phyloP scores from a whole-genome alignment of 2,888 invertebrate species.

The Rhimphoctona megacephalus region DNA sequence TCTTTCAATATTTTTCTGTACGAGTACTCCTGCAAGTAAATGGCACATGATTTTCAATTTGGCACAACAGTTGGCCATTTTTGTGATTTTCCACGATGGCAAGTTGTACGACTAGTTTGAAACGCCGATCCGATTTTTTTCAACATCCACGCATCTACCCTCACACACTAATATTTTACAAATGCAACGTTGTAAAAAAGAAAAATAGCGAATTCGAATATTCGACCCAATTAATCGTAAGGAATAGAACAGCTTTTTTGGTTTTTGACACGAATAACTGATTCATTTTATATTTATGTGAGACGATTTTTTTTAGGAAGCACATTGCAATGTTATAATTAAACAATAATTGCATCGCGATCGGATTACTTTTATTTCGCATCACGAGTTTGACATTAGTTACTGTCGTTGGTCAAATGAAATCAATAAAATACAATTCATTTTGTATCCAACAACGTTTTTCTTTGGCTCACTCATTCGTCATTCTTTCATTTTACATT shows the following conservation, averaged over 20 bases:
- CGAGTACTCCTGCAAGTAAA: not conserved
- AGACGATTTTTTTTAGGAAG: constrained; percentile 43
- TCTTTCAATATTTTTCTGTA: constrained; percentile 1
- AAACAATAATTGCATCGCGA: constrained; percentile 44
- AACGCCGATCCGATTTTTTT: not conserved
- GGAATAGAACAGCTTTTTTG: constrained; percentile 10
- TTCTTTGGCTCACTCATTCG: constrained; percentile 42
- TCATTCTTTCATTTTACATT: constrained; percentile 61
- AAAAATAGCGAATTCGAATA: not conserved
- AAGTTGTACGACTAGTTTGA: constrained; percentile 16
- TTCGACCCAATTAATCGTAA: constrained; percentile 5
- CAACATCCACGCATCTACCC: not conserved
- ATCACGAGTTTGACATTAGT: constrained; percentile 12
- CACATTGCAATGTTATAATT: constrained; percentile 49
- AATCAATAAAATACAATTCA: constrained; percentile 58
- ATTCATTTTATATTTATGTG: constrained; percentile 39
- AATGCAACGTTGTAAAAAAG: constrained; percentile 19
- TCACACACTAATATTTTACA: constrained; percentile 5
- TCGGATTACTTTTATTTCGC: constrained; percentile 45
- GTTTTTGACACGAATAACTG: constrained; percentile 18
- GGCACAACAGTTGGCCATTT: constrained; percentile 64
- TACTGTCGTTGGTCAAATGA: constrained; percentile 26
- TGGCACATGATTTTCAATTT: constrained; percentile 60
- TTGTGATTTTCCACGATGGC: not conserved
- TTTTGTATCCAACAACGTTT: constrained; percentile 43